phyloP scores from a whole-genome alignment of 2,113 vertebrate species.

The Ageneiosus marmoratus region DNA sequence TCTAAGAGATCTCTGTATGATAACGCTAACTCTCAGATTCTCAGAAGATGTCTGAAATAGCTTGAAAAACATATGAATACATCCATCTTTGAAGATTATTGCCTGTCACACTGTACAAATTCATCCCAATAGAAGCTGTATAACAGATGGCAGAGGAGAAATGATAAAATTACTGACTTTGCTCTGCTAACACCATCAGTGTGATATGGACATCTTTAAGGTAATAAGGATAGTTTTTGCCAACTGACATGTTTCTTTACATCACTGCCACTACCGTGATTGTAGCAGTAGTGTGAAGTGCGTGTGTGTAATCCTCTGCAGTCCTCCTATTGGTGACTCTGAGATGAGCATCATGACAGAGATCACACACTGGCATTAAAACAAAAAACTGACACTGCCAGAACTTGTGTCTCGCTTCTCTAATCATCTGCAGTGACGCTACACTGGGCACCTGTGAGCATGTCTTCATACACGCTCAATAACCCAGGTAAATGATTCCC shows the following conservation, averaged over 20 bases:
- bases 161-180: too few relatives aligned
- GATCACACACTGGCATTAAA: background rate
- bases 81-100: background rate
- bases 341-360: background rate
- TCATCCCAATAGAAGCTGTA: background rate
- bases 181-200: background rate
- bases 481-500: too few relatives aligned
- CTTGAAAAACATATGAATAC: too few relatives aligned
- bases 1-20: too few relatives aligned
- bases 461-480: too few relatives aligned
- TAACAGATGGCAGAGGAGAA: too few relatives aligned
- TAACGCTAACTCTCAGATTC: too few relatives aligned
- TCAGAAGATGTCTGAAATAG: too few relatives aligned
- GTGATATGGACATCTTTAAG: background rate
- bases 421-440: too few relatives aligned
- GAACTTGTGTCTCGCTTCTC: too few relatives aligned
- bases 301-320: background rate
- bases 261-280: background rate
- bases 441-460: too few relatives aligned
- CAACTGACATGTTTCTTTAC: background rate
- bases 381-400: too few relatives aligned
- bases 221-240: background rate
- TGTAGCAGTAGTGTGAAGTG: background rate
- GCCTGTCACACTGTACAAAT: background rate
- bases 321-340: background rate